Base-by-base conservation (phyloP, 1,140 invertebrate species). In the Drosophila varians region DNA sequence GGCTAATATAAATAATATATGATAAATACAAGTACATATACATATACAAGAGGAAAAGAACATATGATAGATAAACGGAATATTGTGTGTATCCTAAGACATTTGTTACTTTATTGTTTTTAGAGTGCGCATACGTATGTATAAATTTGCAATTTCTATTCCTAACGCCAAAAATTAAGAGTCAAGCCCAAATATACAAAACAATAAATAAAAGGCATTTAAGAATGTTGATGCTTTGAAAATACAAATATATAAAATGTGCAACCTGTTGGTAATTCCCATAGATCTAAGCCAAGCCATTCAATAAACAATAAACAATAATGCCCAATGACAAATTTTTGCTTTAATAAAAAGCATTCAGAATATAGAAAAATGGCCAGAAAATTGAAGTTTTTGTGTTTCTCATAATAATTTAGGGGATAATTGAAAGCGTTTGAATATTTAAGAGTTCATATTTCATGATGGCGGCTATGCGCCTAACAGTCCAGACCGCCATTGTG, bases 71-170 rank as follows among this genome's bases (percentile, higher is more conserved):
- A 66, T 65, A 74, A 53, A 73, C 34, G 1, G 46, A 49, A 66
- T 61, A 66, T 61, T 76, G 77, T 72, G 61, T 77, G 60, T 72
- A 66, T 74, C 72, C 66, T 61, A 62, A 76, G 77, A 58, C 47
- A 76, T 76, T 82, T 76, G 60, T 82, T 82, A 80, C 55, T 76
- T 82, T 82, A 68, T 72, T 53, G 66, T 64, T 78, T 74, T 79
- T 74, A 77, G 60, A 64, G 31, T 55, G 49, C 73, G 65, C 66
- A 57, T 73, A 69, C 46, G 40, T 64, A 71, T 74, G 71, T 74
- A 74, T 74, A 64, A 64, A 74, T 74, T 74, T 38, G 72, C 72
- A 74, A 72, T 68, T 78, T 77, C 38, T 71, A 71, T 55, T 73
- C 61, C 61, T 68, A 57, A 57, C 28, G 42, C 34, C 66, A 40